Base-by-base conservation (phyloP, 2,888 invertebrate genomes). In the Mythimna albipuncta region DNA sequence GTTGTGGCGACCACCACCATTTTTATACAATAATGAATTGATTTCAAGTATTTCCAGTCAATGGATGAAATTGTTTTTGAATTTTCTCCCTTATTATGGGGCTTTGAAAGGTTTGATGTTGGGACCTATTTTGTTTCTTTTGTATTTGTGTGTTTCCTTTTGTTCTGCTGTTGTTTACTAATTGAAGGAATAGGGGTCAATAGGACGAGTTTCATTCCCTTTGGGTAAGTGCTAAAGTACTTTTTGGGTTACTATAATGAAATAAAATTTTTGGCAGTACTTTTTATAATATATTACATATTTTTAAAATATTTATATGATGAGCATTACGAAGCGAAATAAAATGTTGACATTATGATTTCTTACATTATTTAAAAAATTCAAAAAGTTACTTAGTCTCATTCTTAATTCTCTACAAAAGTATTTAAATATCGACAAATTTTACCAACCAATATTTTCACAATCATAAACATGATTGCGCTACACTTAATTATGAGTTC, bases 1-100 rank as follows among this genome's bases (percentile, higher is more conserved):
- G 82, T 90, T 90, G 90, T 90, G 87, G 89, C 89, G 92, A 90
- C 92, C 92, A 92, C 92, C 93, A 86, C 83, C 86, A 91, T 89
- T 92, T 93, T 92, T 91, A 89, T 87, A 88, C 87, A 90, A 85
- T 82, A 82, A 82, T 81, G 77, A 75, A 87, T 87, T 78, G 76
- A 80, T 81, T 85, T 77, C 64, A 32, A 77, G 64, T 75, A 80
- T 81, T 85, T 77, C 64, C 35, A 77, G 64, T 75, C 75, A 75
- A 81, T 73, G 58, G 74, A 58, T 58, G 62, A 59, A 69, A 67
- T 69, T 77, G 67, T 65, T 70, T 61, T 21, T 21, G 55, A 69
- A 67, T 61, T 66, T 77, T 61, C 63, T 69, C 16, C 2, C 47
- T 59, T 54, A 35, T 35, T 67, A 67, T 26, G 21, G 32, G n/a